Evolutionary conservation across 2,888 invertebrate species (phyloP).

Genomic region (Biston betularia): DNA sequence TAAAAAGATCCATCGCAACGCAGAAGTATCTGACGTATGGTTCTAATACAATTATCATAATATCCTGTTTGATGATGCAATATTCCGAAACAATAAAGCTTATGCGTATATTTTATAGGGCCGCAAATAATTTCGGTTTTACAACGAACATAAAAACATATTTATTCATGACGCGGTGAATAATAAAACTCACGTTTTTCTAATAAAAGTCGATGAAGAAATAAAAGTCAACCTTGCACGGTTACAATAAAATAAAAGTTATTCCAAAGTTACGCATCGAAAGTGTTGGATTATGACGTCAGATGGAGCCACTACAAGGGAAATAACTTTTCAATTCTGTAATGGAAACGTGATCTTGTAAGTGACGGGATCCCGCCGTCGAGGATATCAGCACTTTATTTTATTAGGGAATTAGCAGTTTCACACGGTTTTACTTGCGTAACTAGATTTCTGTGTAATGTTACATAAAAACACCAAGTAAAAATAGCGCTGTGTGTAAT

Average conservation of each 20-base stretch:
- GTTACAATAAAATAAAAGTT: slow-evolving; percentile 41
- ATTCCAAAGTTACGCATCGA: slow-evolving; percentile 35
- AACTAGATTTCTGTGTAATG: too few species aligned
- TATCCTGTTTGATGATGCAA: slow-evolving; percentile 26
- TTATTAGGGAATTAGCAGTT: not conserved
- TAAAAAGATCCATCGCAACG: slow-evolving; percentile 7
- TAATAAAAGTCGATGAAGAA: slow-evolving; percentile 48
- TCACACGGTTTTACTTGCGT: not conserved
- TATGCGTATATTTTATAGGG: slow-evolving; percentile 43
- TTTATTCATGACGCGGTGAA: slow-evolving; percentile 48
- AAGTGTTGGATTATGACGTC: slow-evolving; percentile 23
- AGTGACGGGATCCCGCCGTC: not conserved
- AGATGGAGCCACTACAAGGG: slow-evolving; percentile 9
- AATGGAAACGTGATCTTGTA: slow-evolving; percentile 15
- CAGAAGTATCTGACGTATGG: slow-evolving; percentile 1
- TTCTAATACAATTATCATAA: slow-evolving; percentile 30
- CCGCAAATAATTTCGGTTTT: slow-evolving; percentile 49
- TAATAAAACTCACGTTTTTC: slow-evolving; percentile 50
- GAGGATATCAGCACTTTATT: not conserved
- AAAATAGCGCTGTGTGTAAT: too few species aligned
- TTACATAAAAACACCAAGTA: too few species aligned
- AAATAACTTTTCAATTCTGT: slow-evolving; percentile 30
- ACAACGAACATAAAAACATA: slow-evolving; percentile 48
- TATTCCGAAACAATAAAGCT: slow-evolving; percentile 40
- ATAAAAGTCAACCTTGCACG: slow-evolving; percentile 45